phyloP scores from a whole-genome alignment of 64 coral and sea anemone species.

The Actinia tenebrosa region DNA sequence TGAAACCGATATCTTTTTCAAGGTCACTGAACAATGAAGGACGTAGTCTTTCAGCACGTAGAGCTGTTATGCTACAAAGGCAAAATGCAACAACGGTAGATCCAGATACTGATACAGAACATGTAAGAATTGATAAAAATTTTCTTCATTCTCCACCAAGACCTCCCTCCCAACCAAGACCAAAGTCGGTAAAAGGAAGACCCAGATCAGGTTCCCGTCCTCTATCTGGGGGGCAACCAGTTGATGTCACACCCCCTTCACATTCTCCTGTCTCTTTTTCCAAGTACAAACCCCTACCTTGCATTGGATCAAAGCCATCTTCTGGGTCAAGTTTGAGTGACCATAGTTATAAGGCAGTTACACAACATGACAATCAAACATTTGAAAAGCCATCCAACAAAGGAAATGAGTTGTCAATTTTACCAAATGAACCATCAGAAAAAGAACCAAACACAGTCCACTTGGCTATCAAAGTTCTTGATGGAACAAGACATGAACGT shows the following conservation, averaged over 20 bases:
- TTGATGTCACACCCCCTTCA: background rate
- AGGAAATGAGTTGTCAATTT: background rate
- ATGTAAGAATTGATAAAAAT: background rate
- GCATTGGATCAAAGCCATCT: constrained; percentile 37
- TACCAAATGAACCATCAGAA: constrained; percentile 68
- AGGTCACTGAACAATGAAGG: background rate
- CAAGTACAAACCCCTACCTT: constrained; percentile 66
- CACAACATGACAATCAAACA: background rate
- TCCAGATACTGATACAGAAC: background rate
- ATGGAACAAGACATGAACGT: constrained; percentile 84
- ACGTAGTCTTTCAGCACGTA: background rate
- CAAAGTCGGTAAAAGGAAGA: constrained; percentile 61
- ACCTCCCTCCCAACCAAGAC: constrained; percentile 55
- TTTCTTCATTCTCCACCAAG: constrained; percentile 42
- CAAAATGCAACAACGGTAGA: constrained; percentile 43
- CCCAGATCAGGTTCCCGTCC: constrained; percentile 15
- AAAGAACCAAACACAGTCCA: constrained; percentile 48
- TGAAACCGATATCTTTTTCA: constrained; percentile 3
- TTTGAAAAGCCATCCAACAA: background rate
- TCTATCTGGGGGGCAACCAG: background rate
- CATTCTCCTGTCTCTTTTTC: constrained; percentile 59
- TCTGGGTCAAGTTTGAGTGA: background rate
- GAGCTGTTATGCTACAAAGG: constrained; percentile 20
- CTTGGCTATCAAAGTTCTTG: constrained; percentile 73
- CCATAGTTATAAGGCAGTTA: background rate